Evolutionary conservation across 2,113 vertebrate species (phyloP).

Genomic region (Puntigrus tetrazona): DNA sequence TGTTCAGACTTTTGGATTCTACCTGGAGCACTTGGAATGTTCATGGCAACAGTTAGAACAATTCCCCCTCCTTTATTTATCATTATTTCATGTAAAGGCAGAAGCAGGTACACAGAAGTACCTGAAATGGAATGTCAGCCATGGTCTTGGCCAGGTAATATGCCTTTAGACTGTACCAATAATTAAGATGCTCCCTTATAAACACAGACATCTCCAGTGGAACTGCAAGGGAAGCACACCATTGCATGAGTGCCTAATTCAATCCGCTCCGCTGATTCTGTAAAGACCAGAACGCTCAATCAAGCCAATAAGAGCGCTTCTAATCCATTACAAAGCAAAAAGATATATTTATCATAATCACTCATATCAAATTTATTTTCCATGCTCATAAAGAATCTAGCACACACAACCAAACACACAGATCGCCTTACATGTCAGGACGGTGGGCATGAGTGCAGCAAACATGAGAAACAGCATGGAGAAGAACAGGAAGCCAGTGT

Average conservation of each 20-base stretch:
- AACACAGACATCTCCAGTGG: constrained; percentile 97
- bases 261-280: constrained; percentile 3
- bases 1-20: background rate
- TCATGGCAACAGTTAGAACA: background rate
- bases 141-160: constrained; percentile 97
- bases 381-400: background rate
- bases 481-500: constrained; percentile 98
- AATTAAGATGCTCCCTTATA: constrained; percentile 93
- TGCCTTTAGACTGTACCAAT: constrained; percentile 98
- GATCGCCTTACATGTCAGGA: constrained; percentile 91
- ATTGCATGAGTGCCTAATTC: background rate
- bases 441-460: constrained; percentile 94
- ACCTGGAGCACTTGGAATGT: background rate
- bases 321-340: constrained; percentile 4
- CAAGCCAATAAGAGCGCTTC: background rate
- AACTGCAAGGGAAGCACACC: constrained; percentile 73
- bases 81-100: background rate
- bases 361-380: background rate
- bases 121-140: constrained; percentile 97
- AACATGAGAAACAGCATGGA: constrained; percentile 99
- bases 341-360: background rate
- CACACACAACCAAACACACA: constrained; percentile 18
- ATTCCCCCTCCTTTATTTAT: background rate
- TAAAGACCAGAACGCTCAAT: background rate
- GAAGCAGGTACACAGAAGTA: constrained; percentile 60